phyloP scores from a whole-genome alignment of 2,113 vertebrate species.

The Vulpes lagopus region DNA sequence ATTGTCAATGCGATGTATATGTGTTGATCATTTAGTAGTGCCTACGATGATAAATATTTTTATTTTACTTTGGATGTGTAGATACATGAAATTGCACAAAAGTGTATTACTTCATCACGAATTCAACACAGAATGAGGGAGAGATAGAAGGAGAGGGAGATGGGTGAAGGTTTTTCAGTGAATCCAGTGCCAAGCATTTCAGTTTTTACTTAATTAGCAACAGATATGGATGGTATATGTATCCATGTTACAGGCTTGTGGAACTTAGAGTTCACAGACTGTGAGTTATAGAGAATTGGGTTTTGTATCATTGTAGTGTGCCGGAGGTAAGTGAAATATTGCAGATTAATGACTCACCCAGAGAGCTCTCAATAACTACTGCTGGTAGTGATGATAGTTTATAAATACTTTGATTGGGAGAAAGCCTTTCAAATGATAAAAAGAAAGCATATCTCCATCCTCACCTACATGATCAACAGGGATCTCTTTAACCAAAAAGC shows the following conservation, averaged over 20 bases:
- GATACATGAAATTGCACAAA: background rate
- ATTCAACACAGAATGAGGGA: background rate
- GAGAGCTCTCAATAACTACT: background rate
- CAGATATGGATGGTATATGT: background rate
- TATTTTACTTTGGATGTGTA: background rate
- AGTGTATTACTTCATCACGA: background rate
- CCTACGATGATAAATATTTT: background rate
- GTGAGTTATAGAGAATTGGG: background rate
- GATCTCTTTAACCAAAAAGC: background rate
- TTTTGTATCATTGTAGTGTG: background rate
- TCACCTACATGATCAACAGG: background rate
- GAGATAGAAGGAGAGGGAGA: background rate
- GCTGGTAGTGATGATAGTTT: background rate
- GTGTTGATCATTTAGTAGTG: background rate
- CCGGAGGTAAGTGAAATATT: background rate
- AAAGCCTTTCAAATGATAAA: slow-evolving; percentile 38
- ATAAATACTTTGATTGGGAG: background rate
- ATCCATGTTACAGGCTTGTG: background rate
- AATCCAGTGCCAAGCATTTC: background rate
- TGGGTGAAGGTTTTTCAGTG: background rate
- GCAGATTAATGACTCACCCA: background rate
- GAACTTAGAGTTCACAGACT: background rate
- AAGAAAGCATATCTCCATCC: background rate
- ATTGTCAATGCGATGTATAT: background rate
- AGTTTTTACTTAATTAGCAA: background rate